These are phyloP conservation scores for Oncorhynchus tshawytscha DNA, from an alignment of 2,113 vertebrate genomes.

Conservation along the genomic window DNA sequence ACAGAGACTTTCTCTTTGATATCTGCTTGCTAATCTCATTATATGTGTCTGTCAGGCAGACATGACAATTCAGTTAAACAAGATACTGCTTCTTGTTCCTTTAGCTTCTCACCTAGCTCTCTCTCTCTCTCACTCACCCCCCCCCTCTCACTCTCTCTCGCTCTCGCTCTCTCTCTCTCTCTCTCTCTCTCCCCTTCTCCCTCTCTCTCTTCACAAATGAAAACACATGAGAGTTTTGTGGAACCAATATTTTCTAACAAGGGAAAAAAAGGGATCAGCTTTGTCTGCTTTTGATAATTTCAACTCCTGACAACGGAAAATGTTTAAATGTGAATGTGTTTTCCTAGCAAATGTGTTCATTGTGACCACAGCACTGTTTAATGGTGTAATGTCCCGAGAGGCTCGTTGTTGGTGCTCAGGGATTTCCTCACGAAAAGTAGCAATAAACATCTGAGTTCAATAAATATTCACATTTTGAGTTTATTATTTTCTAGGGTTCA, in stretches of 20 bases:
- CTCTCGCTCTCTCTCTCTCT: neutral
- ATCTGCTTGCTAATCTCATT: conserved; percentile 67
- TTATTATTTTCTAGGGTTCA: conserved; percentile 27
- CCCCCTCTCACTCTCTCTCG: too few species aligned
- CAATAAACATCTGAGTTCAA: conserved; percentile 51
- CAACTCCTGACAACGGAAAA: conserved; percentile 43
- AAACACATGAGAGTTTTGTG: conserved; percentile 63
- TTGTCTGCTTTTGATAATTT: conserved; percentile 61
- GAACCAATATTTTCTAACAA: conserved; percentile 52
- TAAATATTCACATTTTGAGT: conserved; percentile 47
- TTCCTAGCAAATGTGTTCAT: conserved; percentile 55
- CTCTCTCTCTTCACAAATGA: conserved; percentile 52
- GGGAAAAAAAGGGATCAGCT: conserved; percentile 36
- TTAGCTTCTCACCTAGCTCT: conserved; percentile 37
- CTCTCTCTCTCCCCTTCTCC: neutral
- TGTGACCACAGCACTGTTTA: conserved; percentile 47
- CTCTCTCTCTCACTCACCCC: neutral
- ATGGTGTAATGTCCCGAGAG: conserved; percentile 50
- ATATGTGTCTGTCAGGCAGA: conserved; percentile 70
- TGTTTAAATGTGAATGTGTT: conserved; percentile 50
- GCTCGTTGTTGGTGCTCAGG: conserved; percentile 28
- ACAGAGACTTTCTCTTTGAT: conserved; percentile 63
- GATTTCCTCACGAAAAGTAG: conserved; percentile 44
- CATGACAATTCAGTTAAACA: conserved; percentile 69
- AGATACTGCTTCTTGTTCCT: conserved; percentile 56